A percentile compares a stretch with the other conserved stretches of the same genome.
Conservation (phyloP, 30 jellyfish, hydroid and myxozoan species). For the Hydractinia echinata region DNA sequence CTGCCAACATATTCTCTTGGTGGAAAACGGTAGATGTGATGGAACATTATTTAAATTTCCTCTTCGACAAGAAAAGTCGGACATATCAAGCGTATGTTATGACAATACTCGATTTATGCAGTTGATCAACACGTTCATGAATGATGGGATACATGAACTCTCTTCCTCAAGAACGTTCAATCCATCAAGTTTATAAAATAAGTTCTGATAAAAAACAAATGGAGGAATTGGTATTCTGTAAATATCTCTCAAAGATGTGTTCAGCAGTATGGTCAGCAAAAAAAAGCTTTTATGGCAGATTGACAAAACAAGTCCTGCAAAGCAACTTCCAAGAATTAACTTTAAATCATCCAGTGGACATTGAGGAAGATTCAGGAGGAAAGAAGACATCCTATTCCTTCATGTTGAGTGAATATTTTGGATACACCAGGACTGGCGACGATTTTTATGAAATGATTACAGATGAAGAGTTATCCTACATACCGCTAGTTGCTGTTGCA, state of each 20-base stretch:
- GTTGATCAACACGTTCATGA: conserved; percentile 36
- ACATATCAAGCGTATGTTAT: conserved; percentile 45
- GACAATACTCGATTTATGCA: conserved; percentile 17
- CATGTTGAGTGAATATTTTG: conserved; percentile 28
- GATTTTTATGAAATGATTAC: neutral
- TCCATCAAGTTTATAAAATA: conserved; percentile 37
- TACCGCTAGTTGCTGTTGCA: conserved; percentile 69
- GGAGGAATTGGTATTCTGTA: conserved; percentile 28
- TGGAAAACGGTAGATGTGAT: conserved; percentile 28
- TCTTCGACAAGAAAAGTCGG: conserved; percentile 48
- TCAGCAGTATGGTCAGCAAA: conserved; percentile 18
- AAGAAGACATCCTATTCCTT: neutral
- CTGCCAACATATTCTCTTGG: neutral
- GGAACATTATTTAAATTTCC: conserved; percentile 63
- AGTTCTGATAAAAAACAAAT: conserved; percentile 20
- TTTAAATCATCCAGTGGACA: conserved; percentile 17
- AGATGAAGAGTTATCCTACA: conserved; percentile 34
- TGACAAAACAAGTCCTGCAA: neutral
- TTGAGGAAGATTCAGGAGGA: neutral
- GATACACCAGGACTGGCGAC: conserved; percentile 2
- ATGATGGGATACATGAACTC: conserved; percentile 56
- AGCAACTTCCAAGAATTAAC: conserved; percentile 8
- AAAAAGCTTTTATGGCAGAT: neutral
- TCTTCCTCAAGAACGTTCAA: conserved; percentile 45
- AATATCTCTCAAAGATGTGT: neutral